A percentile compares a stretch with the other conserved stretches of the same genome.
Evolutionary conservation across 1,140 invertebrate genomes (phyloP).

Genomic region (Bradysia coprophila): DNA sequence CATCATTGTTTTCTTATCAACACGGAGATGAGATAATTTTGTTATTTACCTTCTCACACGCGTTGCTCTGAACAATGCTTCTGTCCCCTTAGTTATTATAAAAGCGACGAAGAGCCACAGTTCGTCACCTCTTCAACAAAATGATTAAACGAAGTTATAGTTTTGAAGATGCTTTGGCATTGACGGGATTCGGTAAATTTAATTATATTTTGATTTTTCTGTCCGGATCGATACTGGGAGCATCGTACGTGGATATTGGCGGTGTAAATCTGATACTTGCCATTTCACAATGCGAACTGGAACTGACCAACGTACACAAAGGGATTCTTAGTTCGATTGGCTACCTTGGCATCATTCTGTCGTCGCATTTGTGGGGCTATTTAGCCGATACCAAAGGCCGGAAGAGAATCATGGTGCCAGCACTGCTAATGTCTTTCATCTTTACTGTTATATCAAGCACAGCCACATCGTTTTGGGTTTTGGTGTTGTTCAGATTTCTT

Average conservation of each 20-base stretch:
- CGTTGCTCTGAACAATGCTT: no score
- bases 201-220: slow-evolving; percentile 36
- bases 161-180: no score
- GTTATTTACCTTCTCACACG: no score
- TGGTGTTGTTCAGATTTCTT: not conserved
- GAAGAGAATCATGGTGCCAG: slow-evolving; percentile 41
- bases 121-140: no score
- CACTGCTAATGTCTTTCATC: slow-evolving; percentile 42
- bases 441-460: slow-evolving; percentile 44
- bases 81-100: no score
- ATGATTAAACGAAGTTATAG: no score
- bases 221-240: slow-evolving; percentile 31
- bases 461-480: slow-evolving; percentile 15
- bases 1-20: no score
- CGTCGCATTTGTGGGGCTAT: slow-evolving; percentile 54
- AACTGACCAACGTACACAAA: slow-evolving; percentile 33
- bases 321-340: slow-evolving; percentile 27
- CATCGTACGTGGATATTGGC: slow-evolving; percentile 35
- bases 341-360: slow-evolving; percentile 35
- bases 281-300: slow-evolving; percentile 43
- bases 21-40: no score
- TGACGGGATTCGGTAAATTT: slow-evolving; percentile 35
- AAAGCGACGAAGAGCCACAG: no score
- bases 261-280: slow-evolving; percentile 43
- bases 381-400: slow-evolving; percentile 58